Conservation (phyloP, 2,113 vertebrate species). For the Proteles cristata region DNA sequence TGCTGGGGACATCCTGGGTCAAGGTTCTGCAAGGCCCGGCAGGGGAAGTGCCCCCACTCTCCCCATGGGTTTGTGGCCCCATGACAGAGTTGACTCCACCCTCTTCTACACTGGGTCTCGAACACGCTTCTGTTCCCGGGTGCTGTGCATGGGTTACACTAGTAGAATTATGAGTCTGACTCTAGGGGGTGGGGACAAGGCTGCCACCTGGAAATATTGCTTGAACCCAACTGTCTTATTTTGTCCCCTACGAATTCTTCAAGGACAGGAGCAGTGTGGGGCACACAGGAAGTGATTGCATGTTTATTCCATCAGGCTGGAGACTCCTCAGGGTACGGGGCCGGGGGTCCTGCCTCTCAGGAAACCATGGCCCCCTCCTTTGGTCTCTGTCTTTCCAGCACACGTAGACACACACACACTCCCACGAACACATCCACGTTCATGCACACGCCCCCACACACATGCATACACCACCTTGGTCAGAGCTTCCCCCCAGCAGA, state of each 20-base stretch:
- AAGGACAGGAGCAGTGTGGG: background rate
- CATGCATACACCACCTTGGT: background rate
- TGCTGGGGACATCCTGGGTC: too few relatives aligned
- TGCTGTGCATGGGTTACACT: accelerated
- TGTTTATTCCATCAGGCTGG: background rate
- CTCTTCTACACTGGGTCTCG: background rate
- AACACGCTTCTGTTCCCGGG: background rate
- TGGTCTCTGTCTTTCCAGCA: background rate
- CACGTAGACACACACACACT: background rate
- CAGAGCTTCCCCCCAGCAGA: background rate
- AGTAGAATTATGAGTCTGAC: background rate
- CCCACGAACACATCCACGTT: background rate
- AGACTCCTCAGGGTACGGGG: background rate
- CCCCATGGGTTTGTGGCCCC: background rate
- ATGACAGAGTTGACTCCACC: background rate
- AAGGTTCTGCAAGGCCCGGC: background rate
- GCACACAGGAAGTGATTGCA: background rate
- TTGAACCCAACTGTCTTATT: background rate
- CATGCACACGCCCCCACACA: too few relatives aligned
- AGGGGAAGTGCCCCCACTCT: background rate
- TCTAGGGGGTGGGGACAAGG: background rate
- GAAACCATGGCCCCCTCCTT: background rate
- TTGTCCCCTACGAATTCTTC: background rate
- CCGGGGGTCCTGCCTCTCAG: background rate
- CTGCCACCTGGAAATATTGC: too few relatives aligned